phyloP scores from a whole-genome alignment of 1,140 invertebrate genomes.

The Drosophila pachea region DNA sequence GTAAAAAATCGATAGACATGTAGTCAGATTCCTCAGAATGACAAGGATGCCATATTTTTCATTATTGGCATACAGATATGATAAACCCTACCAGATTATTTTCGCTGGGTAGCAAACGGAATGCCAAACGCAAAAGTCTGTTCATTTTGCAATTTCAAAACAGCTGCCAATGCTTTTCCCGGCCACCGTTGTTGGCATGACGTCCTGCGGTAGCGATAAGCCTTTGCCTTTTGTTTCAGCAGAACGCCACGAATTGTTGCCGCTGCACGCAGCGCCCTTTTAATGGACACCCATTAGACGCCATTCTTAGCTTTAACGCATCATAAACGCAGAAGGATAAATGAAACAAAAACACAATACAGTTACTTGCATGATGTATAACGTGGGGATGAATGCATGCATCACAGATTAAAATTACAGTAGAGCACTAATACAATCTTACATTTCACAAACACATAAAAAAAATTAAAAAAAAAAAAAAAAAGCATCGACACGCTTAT shows the following conservation, averaged over 20 bases:
- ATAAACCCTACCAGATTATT: too few species aligned
- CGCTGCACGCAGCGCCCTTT: slow-evolving; percentile 7
- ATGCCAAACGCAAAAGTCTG: slow-evolving; percentile 22
- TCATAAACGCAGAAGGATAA: slow-evolving; percentile 4
- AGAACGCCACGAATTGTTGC: slow-evolving; percentile 7
- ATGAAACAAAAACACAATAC: not conserved
- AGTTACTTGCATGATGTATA: slow-evolving; percentile 18
- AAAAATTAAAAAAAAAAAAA: slow-evolving; percentile 3
- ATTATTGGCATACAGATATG: too few species aligned
- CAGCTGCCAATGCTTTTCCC: slow-evolving; percentile 25
- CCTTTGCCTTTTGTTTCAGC: slow-evolving; percentile 66
- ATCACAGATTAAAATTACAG: not conserved
- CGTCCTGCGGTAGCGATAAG: slow-evolving; percentile 36
- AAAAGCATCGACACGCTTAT: not conserved
- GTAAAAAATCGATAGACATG: not conserved
- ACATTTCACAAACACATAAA: not conserved
- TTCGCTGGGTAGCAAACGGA: slow-evolving; percentile 1
- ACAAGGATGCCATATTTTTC: too few species aligned
- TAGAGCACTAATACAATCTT: not conserved
- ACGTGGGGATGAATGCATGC: slow-evolving; percentile 2
- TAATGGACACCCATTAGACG: slow-evolving; percentile 27
- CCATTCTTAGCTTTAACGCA: slow-evolving; percentile 13
- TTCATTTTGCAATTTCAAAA: slow-evolving; percentile 40
- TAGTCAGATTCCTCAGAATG: too few species aligned
- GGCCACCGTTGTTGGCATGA: slow-evolving; percentile 18